Evolutionary conservation across 2,113 vertebrate genomes (phyloP).

Genomic region (Crypturellus undulatus): DNA sequence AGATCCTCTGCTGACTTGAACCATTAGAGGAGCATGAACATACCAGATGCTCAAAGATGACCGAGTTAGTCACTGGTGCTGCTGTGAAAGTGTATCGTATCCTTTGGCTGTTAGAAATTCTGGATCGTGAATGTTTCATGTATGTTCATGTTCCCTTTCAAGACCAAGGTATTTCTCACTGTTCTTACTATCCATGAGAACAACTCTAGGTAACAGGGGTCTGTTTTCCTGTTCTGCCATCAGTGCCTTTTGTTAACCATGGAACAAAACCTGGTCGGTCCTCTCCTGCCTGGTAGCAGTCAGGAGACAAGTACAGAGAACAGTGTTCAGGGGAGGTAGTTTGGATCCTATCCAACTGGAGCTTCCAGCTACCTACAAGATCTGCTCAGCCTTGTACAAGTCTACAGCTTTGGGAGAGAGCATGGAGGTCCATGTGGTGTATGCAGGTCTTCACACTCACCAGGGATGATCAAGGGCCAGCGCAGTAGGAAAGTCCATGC

Average conservation of each 20-base stretch:
- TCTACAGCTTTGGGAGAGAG: not conserved
- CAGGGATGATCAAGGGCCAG: not conserved
- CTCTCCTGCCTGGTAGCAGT: not conserved
- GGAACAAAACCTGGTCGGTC: not conserved
- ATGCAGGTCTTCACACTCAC: not conserved
- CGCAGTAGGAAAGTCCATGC: not conserved
- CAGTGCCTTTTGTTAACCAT: not conserved
- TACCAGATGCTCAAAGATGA: not conserved
- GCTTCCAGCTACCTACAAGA: not conserved
- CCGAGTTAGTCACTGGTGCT: not conserved
- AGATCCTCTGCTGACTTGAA: not conserved
- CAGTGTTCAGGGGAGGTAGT: not conserved
- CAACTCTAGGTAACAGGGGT: not conserved
- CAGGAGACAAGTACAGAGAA: not conserved
- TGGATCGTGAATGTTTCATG: not conserved
- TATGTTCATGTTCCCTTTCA: not conserved
- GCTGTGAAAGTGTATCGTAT: not conserved
- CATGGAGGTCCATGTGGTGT: accelerated
- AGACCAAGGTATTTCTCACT: not conserved
- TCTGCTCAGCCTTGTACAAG: not conserved
- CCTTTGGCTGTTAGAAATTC: conserved; percentile 5
- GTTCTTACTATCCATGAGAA: not conserved
- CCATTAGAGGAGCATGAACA: not conserved
- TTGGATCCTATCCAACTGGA: not conserved
- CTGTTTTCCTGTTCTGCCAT: not conserved